Conservation (phyloP, 23 tunicate species). For the Diplosoma virens region DNA sequence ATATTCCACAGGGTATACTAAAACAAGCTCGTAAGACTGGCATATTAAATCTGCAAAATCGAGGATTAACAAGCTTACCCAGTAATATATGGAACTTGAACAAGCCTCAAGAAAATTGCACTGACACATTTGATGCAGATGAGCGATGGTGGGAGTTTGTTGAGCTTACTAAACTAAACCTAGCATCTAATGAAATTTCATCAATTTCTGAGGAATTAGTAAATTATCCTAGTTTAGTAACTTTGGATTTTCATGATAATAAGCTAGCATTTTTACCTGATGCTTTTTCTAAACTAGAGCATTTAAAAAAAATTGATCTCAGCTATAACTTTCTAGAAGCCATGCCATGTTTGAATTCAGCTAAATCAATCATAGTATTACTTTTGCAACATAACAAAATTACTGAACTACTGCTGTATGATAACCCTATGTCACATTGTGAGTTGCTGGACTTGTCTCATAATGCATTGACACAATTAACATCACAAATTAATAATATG, state of each 20-base stretch:
- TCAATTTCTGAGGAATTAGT: constrained; percentile 41
- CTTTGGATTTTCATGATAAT: constrained; percentile 87
- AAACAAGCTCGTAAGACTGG: constrained; percentile 86
- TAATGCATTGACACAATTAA: constrained; percentile 34
- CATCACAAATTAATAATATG: constrained; percentile 14
- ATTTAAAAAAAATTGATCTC: constrained; percentile 48
- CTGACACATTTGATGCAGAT: constrained; percentile 7
- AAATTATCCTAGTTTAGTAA: constrained; percentile 37
- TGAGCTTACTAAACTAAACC: constrained; percentile 58
- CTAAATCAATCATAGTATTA: constrained; percentile 18
- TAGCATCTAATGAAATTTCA: constrained; percentile 57
- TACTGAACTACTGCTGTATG: constrained; percentile 18
- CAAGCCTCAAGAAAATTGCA: constrained; percentile 35
- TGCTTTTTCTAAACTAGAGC: constrained; percentile 11
- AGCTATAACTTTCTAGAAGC: constrained; percentile 56
- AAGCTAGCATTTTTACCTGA: constrained; percentile 39
- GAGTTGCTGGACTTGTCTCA: constrained; percentile 58
- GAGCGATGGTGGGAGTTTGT: constrained; percentile 85
- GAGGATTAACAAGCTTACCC: constrained; percentile 46
- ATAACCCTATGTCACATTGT: not conserved
- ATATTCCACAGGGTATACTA: constrained; percentile 18
- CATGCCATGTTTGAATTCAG: constrained; percentile 32
- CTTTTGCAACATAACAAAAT: constrained; percentile 68
- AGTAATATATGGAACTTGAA: constrained; percentile 59
- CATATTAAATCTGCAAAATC: constrained; percentile 53